phyloP scores from a whole-genome alignment of 2,113 vertebrate genomes.

The Phaethornis superciliosus region DNA sequence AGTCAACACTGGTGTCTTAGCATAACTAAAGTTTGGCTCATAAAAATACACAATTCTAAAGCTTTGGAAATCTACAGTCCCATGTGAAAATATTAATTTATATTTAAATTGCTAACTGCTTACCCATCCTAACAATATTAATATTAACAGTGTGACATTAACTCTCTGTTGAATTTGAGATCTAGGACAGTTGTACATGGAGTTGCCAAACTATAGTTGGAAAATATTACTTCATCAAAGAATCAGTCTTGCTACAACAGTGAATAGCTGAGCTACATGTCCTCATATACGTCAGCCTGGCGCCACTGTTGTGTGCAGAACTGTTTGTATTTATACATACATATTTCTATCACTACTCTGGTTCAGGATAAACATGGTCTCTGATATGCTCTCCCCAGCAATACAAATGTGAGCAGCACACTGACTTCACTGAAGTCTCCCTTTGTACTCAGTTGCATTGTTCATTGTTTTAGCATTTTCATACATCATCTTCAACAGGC shows the following conservation, averaged over 20 bases:
- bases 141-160: slow-evolving; percentile 61
- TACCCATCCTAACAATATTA: slow-evolving; percentile 59
- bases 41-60: slow-evolving; percentile 14
- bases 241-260: slow-evolving; percentile 47
- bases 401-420: neutral
- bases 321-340: slow-evolving; percentile 16
- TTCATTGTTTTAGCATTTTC: neutral
- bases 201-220: slow-evolving; percentile 53
- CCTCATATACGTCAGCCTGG: slow-evolving; percentile 52
- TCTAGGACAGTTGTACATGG: slow-evolving; percentile 32
- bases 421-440: slow-evolving; percentile 28
- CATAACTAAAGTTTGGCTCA: slow-evolving; percentile 46
- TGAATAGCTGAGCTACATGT: slow-evolving; percentile 47
- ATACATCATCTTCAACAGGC: neutral
- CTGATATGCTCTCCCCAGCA: neutral
- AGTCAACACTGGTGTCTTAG: slow-evolving; percentile 65
- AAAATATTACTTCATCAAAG: slow-evolving; percentile 73
- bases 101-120: slow-evolving; percentile 62
- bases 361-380: slow-evolving; percentile 13
- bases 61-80: slow-evolving; percentile 53
- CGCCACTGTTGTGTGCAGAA: slow-evolving; percentile 53
- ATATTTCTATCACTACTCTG: slow-evolving; percentile 31
- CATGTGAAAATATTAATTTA: slow-evolving; percentile 62
- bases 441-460: neutral
- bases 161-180: slow-evolving; percentile 58